These are phyloP conservation scores for Lissocephala sabroskyi DNA, from an alignment of 2,888 invertebrate species.

Conservation along the genomic window DNA sequence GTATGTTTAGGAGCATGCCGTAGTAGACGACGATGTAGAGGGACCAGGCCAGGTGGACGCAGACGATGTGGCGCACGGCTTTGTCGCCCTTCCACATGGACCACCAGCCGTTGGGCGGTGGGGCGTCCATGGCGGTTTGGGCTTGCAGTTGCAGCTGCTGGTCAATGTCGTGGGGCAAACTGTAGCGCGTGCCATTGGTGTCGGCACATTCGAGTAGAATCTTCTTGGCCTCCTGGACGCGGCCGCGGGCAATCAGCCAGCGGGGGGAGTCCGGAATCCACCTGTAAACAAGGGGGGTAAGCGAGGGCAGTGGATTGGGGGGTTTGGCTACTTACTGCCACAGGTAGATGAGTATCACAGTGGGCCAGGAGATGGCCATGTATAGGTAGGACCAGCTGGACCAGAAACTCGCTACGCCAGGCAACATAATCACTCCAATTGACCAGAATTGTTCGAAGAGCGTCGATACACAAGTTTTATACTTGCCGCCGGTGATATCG, in stretches of 20 bases:
- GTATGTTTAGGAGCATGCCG: conserved; percentile 73
- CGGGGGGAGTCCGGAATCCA: conserved; percentile 74
- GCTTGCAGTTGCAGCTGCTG: conserved; percentile 71
- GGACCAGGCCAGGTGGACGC: conserved; percentile 71
- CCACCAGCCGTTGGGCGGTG: conserved; percentile 71
- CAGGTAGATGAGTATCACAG: conserved; percentile 71
- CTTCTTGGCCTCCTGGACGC: conserved; percentile 70
- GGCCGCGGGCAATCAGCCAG: conserved; percentile 72
- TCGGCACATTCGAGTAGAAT: conserved; percentile 70
- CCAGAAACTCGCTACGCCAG: conserved; percentile 72
- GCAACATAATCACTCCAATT: conserved; percentile 73
- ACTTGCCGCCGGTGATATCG: conserved; percentile 72
- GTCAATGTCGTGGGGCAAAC: conserved; percentile 71
- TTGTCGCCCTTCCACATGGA: conserved; percentile 70
- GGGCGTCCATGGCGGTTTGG: conserved; percentile 68
- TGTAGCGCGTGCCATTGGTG: conserved; percentile 69
- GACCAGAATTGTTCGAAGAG: conserved; percentile 74
- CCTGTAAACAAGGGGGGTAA: conserved; percentile 31
- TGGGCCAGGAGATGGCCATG: conserved; percentile 73
- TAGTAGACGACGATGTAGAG: conserved; percentile 73
- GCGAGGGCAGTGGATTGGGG: neutral
- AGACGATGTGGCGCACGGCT: conserved; percentile 68
- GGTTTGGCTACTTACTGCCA: conserved; percentile 66
- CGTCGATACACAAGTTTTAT: conserved; percentile 69
- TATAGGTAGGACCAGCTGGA: conserved; percentile 73